Conservation (phyloP, 1,140 invertebrate species). For the Ooceraea biroi region DNA sequence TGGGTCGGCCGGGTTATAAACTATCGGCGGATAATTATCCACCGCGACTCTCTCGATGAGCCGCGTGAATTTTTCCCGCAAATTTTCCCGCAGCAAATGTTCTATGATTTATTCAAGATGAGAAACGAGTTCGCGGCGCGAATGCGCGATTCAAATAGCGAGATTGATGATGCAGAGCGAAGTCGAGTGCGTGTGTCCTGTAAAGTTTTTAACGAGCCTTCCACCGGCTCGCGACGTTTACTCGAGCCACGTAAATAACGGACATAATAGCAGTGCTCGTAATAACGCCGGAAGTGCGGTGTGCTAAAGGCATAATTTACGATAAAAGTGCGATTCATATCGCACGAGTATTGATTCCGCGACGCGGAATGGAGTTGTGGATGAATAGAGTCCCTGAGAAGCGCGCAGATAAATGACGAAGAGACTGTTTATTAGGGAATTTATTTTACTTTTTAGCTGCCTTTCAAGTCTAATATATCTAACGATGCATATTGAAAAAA, state of each 20-base stretch:
- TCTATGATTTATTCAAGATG: constrained; percentile 24
- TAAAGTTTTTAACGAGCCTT: constrained; percentile 25
- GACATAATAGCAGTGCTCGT: constrained; percentile 28
- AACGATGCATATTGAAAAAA: constrained; percentile 35
- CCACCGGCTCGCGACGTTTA: not conserved
- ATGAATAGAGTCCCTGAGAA: constrained; percentile 30
- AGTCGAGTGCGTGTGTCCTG: not conserved
- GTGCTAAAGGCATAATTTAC: constrained; percentile 45
- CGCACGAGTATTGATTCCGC: constrained; percentile 42
- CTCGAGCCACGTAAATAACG: constrained; percentile 37
- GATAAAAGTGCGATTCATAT: constrained; percentile 45
- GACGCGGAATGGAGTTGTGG: not conserved
- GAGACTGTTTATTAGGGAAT: constrained; percentile 37
- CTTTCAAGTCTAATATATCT: constrained; percentile 6
- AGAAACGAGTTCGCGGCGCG: not conserved
- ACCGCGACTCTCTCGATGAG: too few species aligned
- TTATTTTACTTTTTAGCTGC: constrained; percentile 23
- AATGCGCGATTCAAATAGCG: not conserved
- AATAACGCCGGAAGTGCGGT: constrained; percentile 6
- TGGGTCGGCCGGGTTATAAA: not conserved
- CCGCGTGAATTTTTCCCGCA: not conserved
- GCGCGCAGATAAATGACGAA: constrained; percentile 1
- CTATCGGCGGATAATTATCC: constrained; percentile 15
- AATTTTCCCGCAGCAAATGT: not conserved
- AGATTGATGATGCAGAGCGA: not conserved